These are phyloP conservation scores for Zaprionus obscuricornis DNA, from an alignment of 2,888 invertebrate genomes.

Conservation along the genomic window DNA sequence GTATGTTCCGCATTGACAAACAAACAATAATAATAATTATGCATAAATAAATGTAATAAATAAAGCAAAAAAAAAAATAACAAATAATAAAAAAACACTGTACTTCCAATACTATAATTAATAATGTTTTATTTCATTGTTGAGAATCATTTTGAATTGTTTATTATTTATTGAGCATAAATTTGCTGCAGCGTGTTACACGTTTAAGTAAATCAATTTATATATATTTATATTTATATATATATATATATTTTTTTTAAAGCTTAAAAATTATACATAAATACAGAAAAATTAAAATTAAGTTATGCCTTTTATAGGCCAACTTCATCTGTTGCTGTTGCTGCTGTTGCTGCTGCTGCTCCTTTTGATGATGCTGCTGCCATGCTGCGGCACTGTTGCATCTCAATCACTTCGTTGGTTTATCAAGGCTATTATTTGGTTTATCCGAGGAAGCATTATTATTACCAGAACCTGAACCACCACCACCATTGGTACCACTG, in stretches of 20 bases:
- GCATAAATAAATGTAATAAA: constrained; percentile 6
- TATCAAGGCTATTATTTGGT: no score
- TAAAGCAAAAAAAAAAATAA: constrained; percentile 3
- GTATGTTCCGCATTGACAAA: constrained; percentile 21
- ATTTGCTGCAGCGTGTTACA: constrained; percentile 13
- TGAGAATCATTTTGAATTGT: constrained; percentile 68
- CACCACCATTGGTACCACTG: constrained; percentile 38
- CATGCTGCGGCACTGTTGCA: not conserved
- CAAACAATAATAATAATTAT: constrained; percentile 23
- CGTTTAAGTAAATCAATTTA: no score
- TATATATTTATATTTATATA: no score
- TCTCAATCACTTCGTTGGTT: constrained; percentile 26
- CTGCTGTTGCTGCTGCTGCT: not conserved
- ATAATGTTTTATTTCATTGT: not conserved
- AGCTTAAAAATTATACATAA: constrained; percentile 66
- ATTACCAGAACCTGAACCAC: constrained; percentile 40
- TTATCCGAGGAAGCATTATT: no score
- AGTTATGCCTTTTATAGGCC: constrained; percentile 41
- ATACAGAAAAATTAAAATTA: constrained; percentile 57
- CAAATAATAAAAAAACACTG: constrained; percentile 40
- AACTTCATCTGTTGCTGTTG: constrained; percentile 5
- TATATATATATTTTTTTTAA: constrained; percentile 41
- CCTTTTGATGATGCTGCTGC: constrained; percentile 30
- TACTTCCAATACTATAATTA: constrained; percentile 35
- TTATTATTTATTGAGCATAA: constrained; percentile 67